phyloP scores from a whole-genome alignment of 2,797 vertebrate genomes.

The Muscicapa striata region DNA sequence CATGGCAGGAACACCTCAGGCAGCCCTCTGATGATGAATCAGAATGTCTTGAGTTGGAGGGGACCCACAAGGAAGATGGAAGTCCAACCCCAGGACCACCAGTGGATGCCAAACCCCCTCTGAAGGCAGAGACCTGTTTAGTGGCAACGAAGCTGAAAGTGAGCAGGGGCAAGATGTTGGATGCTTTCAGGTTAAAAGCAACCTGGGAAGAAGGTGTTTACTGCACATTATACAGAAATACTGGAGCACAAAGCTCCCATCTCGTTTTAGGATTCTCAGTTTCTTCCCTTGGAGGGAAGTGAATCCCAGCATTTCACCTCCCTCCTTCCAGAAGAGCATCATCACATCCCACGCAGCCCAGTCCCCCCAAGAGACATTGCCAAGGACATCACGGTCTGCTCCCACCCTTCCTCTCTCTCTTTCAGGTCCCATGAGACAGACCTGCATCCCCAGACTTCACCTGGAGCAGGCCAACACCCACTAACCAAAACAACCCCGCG shows the following conservation, averaged over 20 bases:
- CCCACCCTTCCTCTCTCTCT: background rate
- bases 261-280: background rate
- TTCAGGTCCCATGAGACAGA: background rate
- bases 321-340: background rate
- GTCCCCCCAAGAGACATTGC: fast-evolving
- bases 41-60: background rate
- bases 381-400: background rate
- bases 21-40: background rate
- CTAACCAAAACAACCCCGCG: background rate
- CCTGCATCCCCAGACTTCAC: background rate
- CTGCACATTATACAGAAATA: background rate
- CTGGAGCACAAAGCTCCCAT: fast-evolving
- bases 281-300: background rate
- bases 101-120: background rate
- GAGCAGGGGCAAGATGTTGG: background rate
- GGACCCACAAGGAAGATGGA: background rate
- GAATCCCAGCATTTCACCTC: background rate
- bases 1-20: no score
- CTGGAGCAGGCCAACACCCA: background rate
- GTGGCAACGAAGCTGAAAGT: background rate
- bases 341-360: background rate
- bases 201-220: background rate
- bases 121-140: background rate
- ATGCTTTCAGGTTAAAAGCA: background rate
- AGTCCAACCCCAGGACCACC: background rate